Evolutionary conservation across 2,797 vertebrate species (phyloP), one percentile per base, ranked within the genome.

Genomic region (Spheniscus humboldti): DNA sequence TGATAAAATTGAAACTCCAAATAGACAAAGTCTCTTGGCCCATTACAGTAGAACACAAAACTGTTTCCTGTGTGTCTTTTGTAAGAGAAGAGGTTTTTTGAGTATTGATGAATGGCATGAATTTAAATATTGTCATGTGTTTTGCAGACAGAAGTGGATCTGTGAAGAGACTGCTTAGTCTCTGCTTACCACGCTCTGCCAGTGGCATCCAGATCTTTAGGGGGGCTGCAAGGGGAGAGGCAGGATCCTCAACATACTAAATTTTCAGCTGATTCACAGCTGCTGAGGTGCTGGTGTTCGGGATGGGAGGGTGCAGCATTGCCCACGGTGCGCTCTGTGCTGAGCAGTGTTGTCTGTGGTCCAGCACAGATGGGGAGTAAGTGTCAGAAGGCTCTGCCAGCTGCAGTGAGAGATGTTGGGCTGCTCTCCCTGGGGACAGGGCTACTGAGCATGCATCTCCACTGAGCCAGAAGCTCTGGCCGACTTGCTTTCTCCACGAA

Each of bases 11-110:
- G 25, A 57, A 60, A n/a, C 28, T 89, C 48, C 72, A 92, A 63
- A 68, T 81, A 90, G 87, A 94, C 37, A 43, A 76, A 76, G 68
- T 72, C 22, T 76, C 31, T 53, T 92, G 33, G 28, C 24, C 30
- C 10, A 8, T 79, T 86, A 37, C 27, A 43, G 43, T 47, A 72
- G 59, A 85, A 55, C n/a, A 73, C 41, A 37, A 77, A 79, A 19
- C 17, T 18, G 22, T 81, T 78, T 86, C 27, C 50, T 76, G 9
- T 48, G 14, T 57, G 48, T 56, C 62, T 86, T 95, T 52, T 90
- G 56, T 50, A 80, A 82, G 76, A 74, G 22, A 69, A 71, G 28
- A 86, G 23, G 1, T 2, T 23, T 55, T 60, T 64, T 69, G 31
- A 9, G 6, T 75, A 13, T 28, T 15, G 20, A 47, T 35, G 64